Percentiles rank a stretch among this genome's conserved stretches.
Evolutionary conservation across 2,888 invertebrate species (phyloP).

Genomic region (Ligdia adustata): DNA sequence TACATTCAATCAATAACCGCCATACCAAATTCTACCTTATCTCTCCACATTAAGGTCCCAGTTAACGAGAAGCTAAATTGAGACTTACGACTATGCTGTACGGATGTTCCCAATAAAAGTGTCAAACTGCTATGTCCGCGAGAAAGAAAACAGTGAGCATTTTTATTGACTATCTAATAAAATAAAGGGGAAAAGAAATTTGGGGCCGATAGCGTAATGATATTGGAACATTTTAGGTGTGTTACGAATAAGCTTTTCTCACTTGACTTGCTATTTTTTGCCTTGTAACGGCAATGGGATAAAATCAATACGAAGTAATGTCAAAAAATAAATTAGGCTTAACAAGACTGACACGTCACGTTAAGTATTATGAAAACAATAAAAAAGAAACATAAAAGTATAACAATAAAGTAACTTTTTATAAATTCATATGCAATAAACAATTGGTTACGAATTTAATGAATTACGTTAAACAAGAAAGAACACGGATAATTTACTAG

Average conservation of each 20-base stretch:
- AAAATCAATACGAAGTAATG: too few species aligned
- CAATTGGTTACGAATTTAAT: too few species aligned
- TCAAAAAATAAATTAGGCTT: too few species aligned
- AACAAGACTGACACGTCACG: too few species aligned
- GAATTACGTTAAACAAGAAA: too few species aligned
- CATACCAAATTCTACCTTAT: conserved; percentile 43
- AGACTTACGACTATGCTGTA: conserved; percentile 23
- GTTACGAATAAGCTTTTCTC: conserved; percentile 5
- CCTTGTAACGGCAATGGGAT: neutral
- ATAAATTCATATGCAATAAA: too few species aligned
- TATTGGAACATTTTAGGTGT: conserved; percentile 25
- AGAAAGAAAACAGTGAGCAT: conserved; percentile 62
- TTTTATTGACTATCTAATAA: conserved; percentile 70
- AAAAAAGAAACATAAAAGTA: too few species aligned
- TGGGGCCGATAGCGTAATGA: conserved; percentile 26
- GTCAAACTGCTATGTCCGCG: conserved; percentile 51
- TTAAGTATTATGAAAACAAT: too few species aligned
- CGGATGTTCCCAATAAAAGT: conserved; percentile 38
- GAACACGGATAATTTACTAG: too few species aligned
- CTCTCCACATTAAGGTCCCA: conserved; percentile 12
- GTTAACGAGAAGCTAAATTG: conserved; percentile 3
- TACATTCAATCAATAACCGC: conserved; percentile 65
- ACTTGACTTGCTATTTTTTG: conserved; percentile 3
- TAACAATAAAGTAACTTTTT: too few species aligned
- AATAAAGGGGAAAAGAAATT: conserved; percentile 54